Evolutionary conservation across 2,888 invertebrate species (phyloP), one percentile per base, ranked within the genome.

Genomic region (Heliconius sara): DNA sequence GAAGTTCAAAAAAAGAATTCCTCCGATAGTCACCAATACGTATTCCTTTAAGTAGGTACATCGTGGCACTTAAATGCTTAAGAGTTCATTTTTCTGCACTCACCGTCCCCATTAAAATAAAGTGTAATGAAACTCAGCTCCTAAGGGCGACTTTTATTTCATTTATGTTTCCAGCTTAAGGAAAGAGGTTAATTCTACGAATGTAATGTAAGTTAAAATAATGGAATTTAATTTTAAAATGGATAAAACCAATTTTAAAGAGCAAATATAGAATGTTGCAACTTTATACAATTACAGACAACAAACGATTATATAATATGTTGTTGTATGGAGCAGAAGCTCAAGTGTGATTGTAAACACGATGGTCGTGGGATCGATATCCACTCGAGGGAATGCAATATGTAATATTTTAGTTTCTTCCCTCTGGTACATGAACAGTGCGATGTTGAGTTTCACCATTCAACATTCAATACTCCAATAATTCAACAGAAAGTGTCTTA

Each of bases 71-170:
- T 79, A 82, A 76, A 78, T 76, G 79, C 79, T 79, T 83, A 73
- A 83, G 80, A 80, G 79, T 77, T 83, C 78, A 82, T 80, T 82
- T 78, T 76, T 79, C 70, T 77, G 60, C 81, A 81, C 78, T 80
- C 74, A 72, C 74, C 73, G 74, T 78, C 71, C 79, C 75, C 72
- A 81, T 81, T 80, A 81, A 80, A 78, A 80, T 78, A 76, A 80
- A 80, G 47, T 80, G 72, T 76, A 81, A 80, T 80, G 78, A 74
- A 70, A 78, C 65, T 74, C 70, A 70, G 68, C 74, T 77, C 67
- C 74, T 71, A 70, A 72, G 72, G 60, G 63, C 63, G 60, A 25
- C 63, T 77, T 77, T 73, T 74, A 77, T 79, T 79, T 67, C 79
- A 77, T 79, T 79, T 79, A 27, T 77, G 60, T 34, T 73, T n/a